These are phyloP conservation scores for Phaedon cochleariae DNA, from an alignment of 2,888 invertebrate genomes.

Conservation along the genomic window DNA sequence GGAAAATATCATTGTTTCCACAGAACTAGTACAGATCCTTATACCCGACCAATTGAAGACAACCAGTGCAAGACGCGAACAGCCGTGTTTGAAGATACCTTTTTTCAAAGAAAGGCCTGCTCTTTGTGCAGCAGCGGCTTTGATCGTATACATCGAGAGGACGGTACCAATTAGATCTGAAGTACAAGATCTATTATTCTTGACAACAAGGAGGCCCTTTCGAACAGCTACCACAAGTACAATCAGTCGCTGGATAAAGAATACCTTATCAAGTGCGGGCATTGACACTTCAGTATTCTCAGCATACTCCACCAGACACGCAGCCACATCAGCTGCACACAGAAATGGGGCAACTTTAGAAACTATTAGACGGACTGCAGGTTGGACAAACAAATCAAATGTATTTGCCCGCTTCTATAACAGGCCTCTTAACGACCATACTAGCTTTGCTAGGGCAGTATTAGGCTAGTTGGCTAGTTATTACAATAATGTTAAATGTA, in stretches of 20 bases:
- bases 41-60: slow-evolving; percentile 12
- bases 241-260: slow-evolving; percentile 41
- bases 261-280: slow-evolving; percentile 29
- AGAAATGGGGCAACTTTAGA: slow-evolving; percentile 20
- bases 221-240: slow-evolving; percentile 29
- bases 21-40: background rate
- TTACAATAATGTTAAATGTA: too few species aligned
- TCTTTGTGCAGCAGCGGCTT: slow-evolving; percentile 34
- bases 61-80: background rate
- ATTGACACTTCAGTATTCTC: slow-evolving; percentile 32
- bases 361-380: slow-evolving; percentile 24
- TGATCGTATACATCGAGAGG: slow-evolving; percentile 30
- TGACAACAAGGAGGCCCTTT: slow-evolving; percentile 25
- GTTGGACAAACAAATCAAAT: slow-evolving; percentile 16
- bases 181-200: slow-evolving; percentile 13
- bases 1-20: slow-evolving; percentile 6
- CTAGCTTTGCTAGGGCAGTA: background rate
- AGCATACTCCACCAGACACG: slow-evolving; percentile 29
- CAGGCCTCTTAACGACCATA: background rate
- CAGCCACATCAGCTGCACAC: slow-evolving; percentile 27
- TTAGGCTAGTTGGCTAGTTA: background rate
- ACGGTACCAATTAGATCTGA: slow-evolving; percentile 8
- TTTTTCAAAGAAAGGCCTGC: slow-evolving; percentile 33
- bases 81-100: slow-evolving; percentile 26
- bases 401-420: background rate